Evolutionary conservation across 2,113 vertebrate genomes (phyloP), one percentile per base, ranked within the genome.

Genomic region (Morone chrysops): DNA sequence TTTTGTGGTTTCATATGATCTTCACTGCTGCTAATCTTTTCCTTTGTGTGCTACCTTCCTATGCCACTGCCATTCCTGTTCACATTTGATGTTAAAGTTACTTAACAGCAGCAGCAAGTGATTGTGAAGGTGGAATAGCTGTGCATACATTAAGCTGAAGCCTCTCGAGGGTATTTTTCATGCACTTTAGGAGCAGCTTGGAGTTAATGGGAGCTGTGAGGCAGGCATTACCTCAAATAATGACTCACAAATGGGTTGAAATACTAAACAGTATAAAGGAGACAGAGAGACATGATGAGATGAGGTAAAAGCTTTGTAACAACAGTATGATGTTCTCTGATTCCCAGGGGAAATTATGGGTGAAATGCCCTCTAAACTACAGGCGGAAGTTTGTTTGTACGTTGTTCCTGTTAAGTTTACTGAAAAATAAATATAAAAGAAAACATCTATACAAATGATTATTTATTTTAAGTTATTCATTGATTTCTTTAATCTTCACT

Each of bases 231-330:
- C 69, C 8, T 10, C 41, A 70, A 90, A 86, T 86, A 85, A 89
- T 57, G 85, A 82, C 70, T 75, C 18, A 1, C 47, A 87, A 86
- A 87, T 80, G 66, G 71, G 65, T 51, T 74, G 54, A 89, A 82
- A 78, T 84, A 71, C 74, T 84, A 69, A 87, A 84, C 67, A 70
- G 54, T 85, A 41, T 75, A 80, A 81, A 87, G 69, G 53, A 86
- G 75, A 83, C 51, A 41, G 72, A 67, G 48, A 31, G 31, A 78
- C 68, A 68, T 61, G 74, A 78, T 81, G 68, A 78, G 48, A 85
- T 72, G 63, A 81, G 57, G 16, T 72, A 56, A 79, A 82, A 59
- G 66, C 57, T 68, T 73, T 73, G 20, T 31, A 72, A 81, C 43
- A 78, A 66, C 66, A 69, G 20, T 62, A 63, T 68, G 59, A 74